Evolutionary conservation across 2,888 invertebrate species (phyloP).

Genomic region (Drymonia ruficornis): DNA sequence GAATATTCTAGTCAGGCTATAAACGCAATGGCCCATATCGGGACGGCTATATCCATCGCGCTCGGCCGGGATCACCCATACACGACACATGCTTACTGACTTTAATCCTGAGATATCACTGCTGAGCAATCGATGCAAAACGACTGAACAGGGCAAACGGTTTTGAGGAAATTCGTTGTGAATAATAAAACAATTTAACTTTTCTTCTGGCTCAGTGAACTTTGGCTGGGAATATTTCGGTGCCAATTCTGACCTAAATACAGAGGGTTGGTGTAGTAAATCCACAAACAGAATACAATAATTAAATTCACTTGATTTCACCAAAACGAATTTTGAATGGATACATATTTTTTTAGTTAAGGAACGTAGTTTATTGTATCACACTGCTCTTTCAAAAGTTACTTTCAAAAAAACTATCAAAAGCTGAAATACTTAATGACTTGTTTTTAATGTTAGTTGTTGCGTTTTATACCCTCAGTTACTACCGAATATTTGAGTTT

Average conservation of each 20-base stretch:
- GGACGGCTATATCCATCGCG: slow-evolving; percentile 46
- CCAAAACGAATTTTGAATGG: too few species aligned
- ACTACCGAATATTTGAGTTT: too few species aligned
- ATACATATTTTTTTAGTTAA: too few species aligned
- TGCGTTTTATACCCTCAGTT: too few species aligned
- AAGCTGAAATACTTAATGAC: too few species aligned
- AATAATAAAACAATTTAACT: slow-evolving; percentile 20
- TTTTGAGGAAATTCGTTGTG: slow-evolving; percentile 6
- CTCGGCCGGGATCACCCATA: slow-evolving; percentile 28
- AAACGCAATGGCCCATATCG: slow-evolving; percentile 51
- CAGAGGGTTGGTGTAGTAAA: slow-evolving; percentile 8
- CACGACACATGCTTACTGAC: slow-evolving; percentile 33
- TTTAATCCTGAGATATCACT: slow-evolving; percentile 24
- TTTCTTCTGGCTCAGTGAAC: slow-evolving; percentile 11
- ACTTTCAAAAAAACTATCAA: too few species aligned
- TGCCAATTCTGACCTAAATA: slow-evolving; percentile 16
- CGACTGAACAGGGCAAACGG: slow-evolving; percentile 17
- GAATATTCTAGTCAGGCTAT: slow-evolving; percentile 42
- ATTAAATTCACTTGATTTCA: too few species aligned
- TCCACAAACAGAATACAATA: too few species aligned
- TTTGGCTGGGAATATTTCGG: neutral
- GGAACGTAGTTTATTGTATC: too few species aligned
- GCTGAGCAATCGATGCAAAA: slow-evolving; percentile 39
- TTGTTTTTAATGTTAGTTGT: too few species aligned
- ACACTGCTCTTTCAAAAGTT: too few species aligned